A percentile compares a stretch with the other conserved stretches of the same genome.
phyloP scores from a whole-genome alignment of 2,888 invertebrate species.

The Panzeria rudis region DNA sequence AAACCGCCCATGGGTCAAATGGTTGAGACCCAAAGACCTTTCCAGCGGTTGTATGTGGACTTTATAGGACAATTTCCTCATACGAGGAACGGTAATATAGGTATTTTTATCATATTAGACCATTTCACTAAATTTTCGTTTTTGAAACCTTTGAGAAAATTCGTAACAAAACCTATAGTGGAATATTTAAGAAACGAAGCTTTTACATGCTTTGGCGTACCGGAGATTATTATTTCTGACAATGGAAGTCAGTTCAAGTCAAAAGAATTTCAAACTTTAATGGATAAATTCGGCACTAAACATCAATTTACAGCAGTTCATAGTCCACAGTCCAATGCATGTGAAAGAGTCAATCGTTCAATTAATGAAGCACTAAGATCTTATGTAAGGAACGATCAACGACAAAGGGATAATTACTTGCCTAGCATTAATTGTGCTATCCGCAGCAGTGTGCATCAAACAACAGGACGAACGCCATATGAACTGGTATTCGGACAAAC shows the following conservation, averaged over 20 bases:
- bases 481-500: constrained; percentile 9
- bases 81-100: constrained; percentile 6
- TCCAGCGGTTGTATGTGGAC: constrained; percentile 32
- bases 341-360: constrained; percentile 15
- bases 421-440: constrained; percentile 19
- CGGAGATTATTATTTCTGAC: constrained; percentile 3
- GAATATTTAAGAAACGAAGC: constrained; percentile 14
- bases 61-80: background rate
- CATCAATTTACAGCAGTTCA: constrained; percentile 14
- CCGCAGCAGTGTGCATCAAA: background rate
- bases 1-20: constrained; percentile 24
- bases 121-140: constrained; percentile 10
- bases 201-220: constrained; percentile 21
- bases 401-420: background rate
- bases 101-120: background rate
- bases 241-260: constrained; percentile 28
- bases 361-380: constrained; percentile 15
- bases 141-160: constrained; percentile 8
- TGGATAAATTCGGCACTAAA: background rate
- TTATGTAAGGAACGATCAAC: constrained; percentile 2
- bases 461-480: background rate
- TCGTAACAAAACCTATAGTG: background rate
- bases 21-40: background rate
- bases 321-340: constrained; percentile 17
- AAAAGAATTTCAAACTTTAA: background rate